Base-by-base conservation (phyloP, 2,888 invertebrate genomes). In the Melanostoma scalare region DNA sequence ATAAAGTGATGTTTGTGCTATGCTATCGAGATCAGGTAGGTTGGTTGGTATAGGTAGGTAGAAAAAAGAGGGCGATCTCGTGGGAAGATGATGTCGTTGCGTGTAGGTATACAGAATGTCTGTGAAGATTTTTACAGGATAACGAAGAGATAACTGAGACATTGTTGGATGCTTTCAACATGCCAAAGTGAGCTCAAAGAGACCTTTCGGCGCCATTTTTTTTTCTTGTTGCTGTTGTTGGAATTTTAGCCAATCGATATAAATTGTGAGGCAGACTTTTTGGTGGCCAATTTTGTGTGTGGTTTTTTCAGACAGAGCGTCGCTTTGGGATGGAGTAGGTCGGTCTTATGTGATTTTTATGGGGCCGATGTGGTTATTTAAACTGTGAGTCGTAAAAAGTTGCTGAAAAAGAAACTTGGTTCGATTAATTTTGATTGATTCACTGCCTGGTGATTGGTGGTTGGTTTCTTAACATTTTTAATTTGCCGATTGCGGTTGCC, bases 141-240 rank as follows among this genome's bases (percentile, higher is more conserved):
- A 78, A 84, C 82, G 53, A 65, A 33, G 46, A 58, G 80, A 76
- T 81, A 81, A 81, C 75, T 80, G 80, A 71, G 53, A 74, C 68
- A 79, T 74, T 73, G 74, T 68, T 74, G 46, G 40, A 52, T 65
- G 76, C 65, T 80, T 76, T 75, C 76, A 76, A 81, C 75, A 71
- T 65, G 55, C 60, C 65, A 53, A n/a, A 30, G 5, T 4, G 4
- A 4, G 9, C 63, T 5, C 20, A 63, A 40, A 35, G 78, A 84
- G 84, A 84, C 84, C 44, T 75, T 75, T 84, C 67, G 84, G 84
- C 79, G 79, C 74, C 84, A 84, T 82, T 82, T 82, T 78, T 40
- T 65, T 36, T 9, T 9, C 30, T 52, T 38, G 56, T 20, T 20
- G 20, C 1, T 20, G 20, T 20, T 20, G 20, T 20, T 20, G 20